Percentiles rank a stretch among this genome's conserved stretches.
Evolutionary conservation across 2,888 invertebrate genomes (phyloP).

Genomic region (Podabrus alpinus): DNA sequence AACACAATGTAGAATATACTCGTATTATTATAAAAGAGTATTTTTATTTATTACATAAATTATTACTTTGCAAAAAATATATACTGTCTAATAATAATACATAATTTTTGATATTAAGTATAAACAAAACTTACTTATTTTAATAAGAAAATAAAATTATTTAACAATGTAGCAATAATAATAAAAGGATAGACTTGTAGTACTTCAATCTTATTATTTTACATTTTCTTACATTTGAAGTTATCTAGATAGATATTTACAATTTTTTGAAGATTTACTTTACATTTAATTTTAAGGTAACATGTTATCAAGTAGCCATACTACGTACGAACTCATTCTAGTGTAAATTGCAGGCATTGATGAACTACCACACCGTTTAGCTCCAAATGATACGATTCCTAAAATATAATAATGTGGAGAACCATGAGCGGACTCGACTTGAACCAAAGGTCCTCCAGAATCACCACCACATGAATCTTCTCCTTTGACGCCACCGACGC

Average conservation of each 20-base stretch:
- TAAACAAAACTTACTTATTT: background rate
- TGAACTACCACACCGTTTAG: slow-evolving; percentile 58
- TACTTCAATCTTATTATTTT: background rate
- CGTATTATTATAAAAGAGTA: no score
- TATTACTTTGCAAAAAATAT: no score
- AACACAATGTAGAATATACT: no score
- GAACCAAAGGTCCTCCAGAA: slow-evolving; percentile 64
- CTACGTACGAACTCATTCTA: slow-evolving; percentile 59
- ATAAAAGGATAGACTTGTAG: background rate
- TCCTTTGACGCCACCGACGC: slow-evolving; percentile 59
- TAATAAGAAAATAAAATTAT: background rate
- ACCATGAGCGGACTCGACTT: slow-evolving; percentile 55
- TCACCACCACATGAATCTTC: slow-evolving; percentile 67
- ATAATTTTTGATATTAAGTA: background rate
- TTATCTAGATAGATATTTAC: background rate
- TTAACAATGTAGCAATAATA: background rate
- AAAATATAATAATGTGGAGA: slow-evolving; percentile 61
- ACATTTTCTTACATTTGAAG: background rate
- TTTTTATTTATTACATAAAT: no score
- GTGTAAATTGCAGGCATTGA: slow-evolving; percentile 66
- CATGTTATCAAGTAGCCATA: slow-evolving; percentile 63
- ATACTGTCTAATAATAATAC: no score
- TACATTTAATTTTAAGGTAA: background rate
- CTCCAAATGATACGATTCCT: slow-evolving; percentile 66
- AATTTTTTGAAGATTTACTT: background rate